phyloP scores from a whole-genome alignment of 2,888 invertebrate species.

The Scelioninae gen. 1 region DNA sequence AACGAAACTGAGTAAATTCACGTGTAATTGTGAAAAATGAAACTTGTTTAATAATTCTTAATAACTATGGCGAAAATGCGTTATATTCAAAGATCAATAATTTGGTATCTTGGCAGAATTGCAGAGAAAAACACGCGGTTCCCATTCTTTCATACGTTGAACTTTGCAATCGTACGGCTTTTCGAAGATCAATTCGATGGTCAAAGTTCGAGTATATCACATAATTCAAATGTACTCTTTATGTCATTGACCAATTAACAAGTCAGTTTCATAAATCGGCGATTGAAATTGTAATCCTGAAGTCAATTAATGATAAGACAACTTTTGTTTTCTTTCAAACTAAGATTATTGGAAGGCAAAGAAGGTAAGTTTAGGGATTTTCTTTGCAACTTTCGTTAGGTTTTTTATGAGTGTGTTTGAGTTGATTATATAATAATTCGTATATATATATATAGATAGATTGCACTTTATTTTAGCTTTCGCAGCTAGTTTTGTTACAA shows the following conservation, averaged over 20 bases:
- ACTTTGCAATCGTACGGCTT: conserved; percentile 43
- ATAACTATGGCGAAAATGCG: neutral
- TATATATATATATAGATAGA: too few species aligned
- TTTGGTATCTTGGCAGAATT: conserved; percentile 1
- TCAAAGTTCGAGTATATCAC: conserved; percentile 42
- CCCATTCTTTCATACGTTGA: conserved; percentile 20
- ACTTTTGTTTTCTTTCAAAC: neutral
- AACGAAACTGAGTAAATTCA: too few species aligned
- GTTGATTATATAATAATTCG: too few species aligned
- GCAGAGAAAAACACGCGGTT: conserved; percentile 20
- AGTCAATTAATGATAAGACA: neutral
- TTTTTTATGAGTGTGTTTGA: too few species aligned
- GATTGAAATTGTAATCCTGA: neutral
- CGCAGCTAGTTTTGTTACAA: too few species aligned
- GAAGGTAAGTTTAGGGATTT: too few species aligned
- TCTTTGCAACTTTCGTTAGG: too few species aligned
- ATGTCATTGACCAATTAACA: conserved; percentile 40
- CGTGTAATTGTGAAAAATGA: too few species aligned
- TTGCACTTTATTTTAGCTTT: too few species aligned
- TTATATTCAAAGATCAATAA: conserved; percentile 7
- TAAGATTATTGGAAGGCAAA: too few species aligned
- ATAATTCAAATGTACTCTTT: conserved; percentile 31
- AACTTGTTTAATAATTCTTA: neutral
- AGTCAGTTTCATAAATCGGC: conserved; percentile 4
- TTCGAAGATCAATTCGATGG: conserved; percentile 36